phyloP scores from a whole-genome alignment of 2,888 invertebrate genomes.

The Meta bourneti region DNA sequence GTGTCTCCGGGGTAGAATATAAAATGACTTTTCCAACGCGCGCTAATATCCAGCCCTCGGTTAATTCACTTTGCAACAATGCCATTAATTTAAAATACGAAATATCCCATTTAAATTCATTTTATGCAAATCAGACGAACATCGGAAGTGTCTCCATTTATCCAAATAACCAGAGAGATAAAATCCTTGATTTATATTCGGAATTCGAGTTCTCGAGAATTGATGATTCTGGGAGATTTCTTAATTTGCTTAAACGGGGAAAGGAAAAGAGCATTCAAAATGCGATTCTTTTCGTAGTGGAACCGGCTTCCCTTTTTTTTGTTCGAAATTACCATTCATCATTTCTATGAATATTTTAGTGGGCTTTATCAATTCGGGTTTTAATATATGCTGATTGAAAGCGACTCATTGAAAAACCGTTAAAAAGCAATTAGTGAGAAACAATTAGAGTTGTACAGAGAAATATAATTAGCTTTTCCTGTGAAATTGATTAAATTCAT shows the following conservation, averaged over 20 bases:
- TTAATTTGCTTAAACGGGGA: not conserved
- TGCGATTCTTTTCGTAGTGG: not conserved
- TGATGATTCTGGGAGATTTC: not conserved
- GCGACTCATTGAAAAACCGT: not conserved
- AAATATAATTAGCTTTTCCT: too few relatives aligned
- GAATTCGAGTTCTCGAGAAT: not conserved
- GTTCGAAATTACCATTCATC: not conserved
- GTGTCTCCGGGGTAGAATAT: constrained; percentile 9
- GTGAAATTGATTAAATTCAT: too few relatives aligned
- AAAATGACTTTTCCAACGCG: constrained; percentile 26
- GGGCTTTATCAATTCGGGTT: not conserved
- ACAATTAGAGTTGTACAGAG: not conserved
- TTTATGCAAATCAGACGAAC: not conserved
- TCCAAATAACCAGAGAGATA: not conserved
- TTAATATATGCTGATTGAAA: not conserved
- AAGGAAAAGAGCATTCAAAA: not conserved
- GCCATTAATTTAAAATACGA: constrained; percentile 41
- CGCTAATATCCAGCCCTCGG: not conserved
- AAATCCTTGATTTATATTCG: not conserved
- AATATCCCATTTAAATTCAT: constrained; percentile 1
- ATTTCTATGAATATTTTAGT: constrained; percentile 1
- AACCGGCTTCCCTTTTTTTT: not conserved
- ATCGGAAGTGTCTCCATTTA: not conserved
- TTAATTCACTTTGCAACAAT: constrained; percentile 39
- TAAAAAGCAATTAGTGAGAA: not conserved